These are phyloP conservation scores for Cromileptes altivelis DNA, from an alignment of 2,113 vertebrate genomes.

Conservation along the genomic window DNA sequence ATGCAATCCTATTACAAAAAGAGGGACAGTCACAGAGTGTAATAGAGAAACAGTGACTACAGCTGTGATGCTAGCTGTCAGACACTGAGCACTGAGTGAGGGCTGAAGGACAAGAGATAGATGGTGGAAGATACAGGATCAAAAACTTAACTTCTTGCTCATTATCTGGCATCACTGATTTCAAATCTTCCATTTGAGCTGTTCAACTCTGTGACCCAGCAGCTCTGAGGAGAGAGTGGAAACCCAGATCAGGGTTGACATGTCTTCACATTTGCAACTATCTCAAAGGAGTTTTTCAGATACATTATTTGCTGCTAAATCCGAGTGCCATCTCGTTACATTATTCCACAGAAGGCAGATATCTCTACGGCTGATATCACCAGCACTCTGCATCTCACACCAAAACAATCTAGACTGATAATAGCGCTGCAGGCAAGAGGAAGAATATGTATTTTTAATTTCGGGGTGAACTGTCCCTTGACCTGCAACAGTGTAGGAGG, in stretches of 20 bases:
- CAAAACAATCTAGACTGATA: too few species aligned
- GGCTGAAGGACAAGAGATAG: background rate
- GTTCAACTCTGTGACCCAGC: background rate
- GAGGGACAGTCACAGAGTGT: background rate
- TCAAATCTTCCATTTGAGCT: background rate
- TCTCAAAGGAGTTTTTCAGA: background rate
- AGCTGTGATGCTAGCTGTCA: background rate
- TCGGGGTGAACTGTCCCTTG: too few species aligned
- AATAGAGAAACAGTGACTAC: background rate
- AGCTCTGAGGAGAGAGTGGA: background rate
- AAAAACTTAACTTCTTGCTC: too few species aligned
- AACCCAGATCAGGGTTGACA: background rate
- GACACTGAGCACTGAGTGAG: background rate
- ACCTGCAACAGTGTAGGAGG: too few species aligned
- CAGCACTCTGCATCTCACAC: too few species aligned
- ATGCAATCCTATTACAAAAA: background rate
- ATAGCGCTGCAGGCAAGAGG: too few species aligned
- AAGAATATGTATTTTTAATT: too few species aligned
- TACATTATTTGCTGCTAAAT: too few species aligned
- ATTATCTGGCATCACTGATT: background rate
- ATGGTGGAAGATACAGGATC: too few species aligned
- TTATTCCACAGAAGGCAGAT: too few species aligned
- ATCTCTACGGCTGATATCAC: too few species aligned
- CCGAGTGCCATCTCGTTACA: too few species aligned
- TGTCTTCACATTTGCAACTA: background rate